Conservation (phyloP, 2,888 invertebrate genomes). For the Agrilus mali region DNA sequence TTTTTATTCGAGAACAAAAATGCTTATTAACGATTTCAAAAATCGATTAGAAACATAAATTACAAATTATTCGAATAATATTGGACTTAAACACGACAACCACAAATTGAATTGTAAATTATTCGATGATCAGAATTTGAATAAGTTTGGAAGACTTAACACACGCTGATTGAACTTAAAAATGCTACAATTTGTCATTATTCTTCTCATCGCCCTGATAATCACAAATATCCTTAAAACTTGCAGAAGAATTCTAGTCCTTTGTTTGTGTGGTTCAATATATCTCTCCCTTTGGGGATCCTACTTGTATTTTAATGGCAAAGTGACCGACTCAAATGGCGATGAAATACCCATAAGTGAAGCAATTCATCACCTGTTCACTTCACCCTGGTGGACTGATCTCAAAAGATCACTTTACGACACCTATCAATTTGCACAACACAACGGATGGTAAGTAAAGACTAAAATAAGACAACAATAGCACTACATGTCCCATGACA, state of each 20-base stretch:
- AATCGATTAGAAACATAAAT: background rate
- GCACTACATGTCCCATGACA: too few species aligned
- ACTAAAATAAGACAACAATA: too few species aligned
- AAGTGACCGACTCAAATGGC: conserved; percentile 61
- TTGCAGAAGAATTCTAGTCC: conserved; percentile 43
- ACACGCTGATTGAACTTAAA: background rate
- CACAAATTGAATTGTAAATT: too few species aligned
- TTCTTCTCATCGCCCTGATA: too few species aligned
- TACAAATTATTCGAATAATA: background rate
- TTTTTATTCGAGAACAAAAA: too few species aligned
- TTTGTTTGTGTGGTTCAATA: conserved; percentile 49
- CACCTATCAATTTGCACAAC: conserved; percentile 64
- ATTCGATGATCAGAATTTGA: too few species aligned
- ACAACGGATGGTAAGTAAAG: conserved; percentile 63
- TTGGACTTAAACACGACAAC: too few species aligned
- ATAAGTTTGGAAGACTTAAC: too few species aligned
- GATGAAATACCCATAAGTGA: conserved; percentile 81
- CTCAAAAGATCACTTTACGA: conserved; percentile 59
- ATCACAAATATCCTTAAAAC: conserved; percentile 3
- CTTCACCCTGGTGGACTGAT: conserved; percentile 81
- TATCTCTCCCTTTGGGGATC: conserved; percentile 66
- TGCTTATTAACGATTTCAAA: too few species aligned
- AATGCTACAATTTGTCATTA: too few species aligned
- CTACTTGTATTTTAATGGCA: conserved; percentile 79
- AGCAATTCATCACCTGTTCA: conserved; percentile 79